Percentiles rank a stretch among this genome's conserved stretches.
Evolutionary conservation across 2,113 vertebrate species (phyloP).

Genomic region (Puffinus mauretanicus): DNA sequence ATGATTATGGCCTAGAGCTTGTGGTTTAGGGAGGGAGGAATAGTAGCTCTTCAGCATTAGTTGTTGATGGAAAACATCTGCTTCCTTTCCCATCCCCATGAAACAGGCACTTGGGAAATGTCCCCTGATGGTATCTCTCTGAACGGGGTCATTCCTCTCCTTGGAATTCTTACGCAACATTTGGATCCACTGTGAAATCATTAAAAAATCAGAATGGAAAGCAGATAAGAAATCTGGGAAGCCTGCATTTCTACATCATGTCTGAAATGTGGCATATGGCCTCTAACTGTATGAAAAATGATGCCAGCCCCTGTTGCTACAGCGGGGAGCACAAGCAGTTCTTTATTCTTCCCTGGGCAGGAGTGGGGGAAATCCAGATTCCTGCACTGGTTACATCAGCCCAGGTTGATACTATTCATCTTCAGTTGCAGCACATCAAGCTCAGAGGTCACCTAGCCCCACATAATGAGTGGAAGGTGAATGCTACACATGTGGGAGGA

Average conservation of each 20-base stretch:
- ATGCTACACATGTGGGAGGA: neutral
- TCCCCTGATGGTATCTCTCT: slow-evolving; percentile 6
- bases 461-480: neutral
- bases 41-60: slow-evolving; percentile 54
- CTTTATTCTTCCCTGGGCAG: neutral
- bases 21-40: slow-evolving; percentile 69
- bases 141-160: slow-evolving; percentile 34
- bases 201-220: neutral
- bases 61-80: slow-evolving; percentile 76
- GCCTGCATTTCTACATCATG: neutral
- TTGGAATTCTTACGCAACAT: slow-evolving; percentile 23
- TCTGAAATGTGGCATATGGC: neutral
- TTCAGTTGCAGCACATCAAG: neutral
- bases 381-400: neutral
- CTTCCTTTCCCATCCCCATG: slow-evolving; percentile 45
- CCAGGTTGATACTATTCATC: neutral
- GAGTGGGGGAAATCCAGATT: neutral
- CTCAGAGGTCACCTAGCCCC: neutral
- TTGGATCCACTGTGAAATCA: slow-evolving; percentile 50
- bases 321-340: neutral
- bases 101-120: slow-evolving; percentile 58
- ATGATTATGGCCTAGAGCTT: slow-evolving; percentile 65
- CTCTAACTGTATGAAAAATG: neutral
- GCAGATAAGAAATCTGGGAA: neutral
- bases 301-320: neutral